Percentiles rank a stretch among this genome's conserved stretches.
Conservation (phyloP, 2,797 vertebrate genomes). For the Chaetophractus vellerosus region DNA sequence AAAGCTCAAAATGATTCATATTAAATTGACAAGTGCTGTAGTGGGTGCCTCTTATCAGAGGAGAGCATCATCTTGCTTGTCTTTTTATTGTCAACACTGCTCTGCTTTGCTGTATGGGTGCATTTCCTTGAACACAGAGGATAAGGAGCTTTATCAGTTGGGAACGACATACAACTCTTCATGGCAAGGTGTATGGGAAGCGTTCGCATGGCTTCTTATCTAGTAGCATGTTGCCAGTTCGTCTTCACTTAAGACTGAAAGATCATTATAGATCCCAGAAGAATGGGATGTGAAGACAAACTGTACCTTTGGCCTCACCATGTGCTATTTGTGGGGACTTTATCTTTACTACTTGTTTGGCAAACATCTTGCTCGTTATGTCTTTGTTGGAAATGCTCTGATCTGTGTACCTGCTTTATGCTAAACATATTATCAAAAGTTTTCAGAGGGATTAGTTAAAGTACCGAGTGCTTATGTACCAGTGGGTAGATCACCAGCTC, state of each 20-base stretch:
- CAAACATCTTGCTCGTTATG: neutral
- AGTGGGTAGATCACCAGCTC: neutral
- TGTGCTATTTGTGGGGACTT: neutral
- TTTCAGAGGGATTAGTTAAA: constrained; percentile 43
- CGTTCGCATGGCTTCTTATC: neutral
- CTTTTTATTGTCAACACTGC: neutral
- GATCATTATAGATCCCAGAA: neutral
- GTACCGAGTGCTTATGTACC: neutral
- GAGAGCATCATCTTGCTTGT: constrained; percentile 48
- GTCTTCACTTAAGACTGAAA: neutral
- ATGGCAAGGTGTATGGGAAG: neutral
- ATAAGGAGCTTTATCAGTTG: neutral
- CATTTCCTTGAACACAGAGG: neutral
- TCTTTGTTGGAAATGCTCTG: neutral
- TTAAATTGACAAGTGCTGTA: constrained; percentile 40
- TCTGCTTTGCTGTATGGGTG: neutral
- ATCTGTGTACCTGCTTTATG: neutral
- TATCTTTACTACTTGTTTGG: neutral
- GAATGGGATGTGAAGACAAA: neutral
- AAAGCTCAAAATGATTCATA: constrained; percentile 69
- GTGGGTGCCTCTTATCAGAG: constrained; percentile 31
- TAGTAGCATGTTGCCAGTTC: neutral
- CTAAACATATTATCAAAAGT: neutral
- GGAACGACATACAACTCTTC: neutral
- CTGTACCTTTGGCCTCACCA: neutral